Base-by-base conservation (phyloP, 92 coral and sea anemone species). In the Heliopora coerulea region DNA sequence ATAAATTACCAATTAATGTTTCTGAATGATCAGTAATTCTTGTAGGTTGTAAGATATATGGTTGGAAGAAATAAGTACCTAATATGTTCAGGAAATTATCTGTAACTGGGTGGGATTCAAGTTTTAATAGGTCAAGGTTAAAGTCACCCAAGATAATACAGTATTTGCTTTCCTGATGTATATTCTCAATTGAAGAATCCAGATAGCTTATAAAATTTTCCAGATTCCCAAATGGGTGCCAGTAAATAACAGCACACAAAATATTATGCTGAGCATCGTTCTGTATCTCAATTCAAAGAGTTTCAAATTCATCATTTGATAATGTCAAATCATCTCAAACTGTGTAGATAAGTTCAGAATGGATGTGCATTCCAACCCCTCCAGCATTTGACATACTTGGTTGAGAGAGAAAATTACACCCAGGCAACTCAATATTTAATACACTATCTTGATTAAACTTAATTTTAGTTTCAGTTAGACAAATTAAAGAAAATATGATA, bases 221-320 rank as follows among this genome's bases (percentile, higher is more conserved):
- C 3, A 46, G 7, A 24, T 61, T 49, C 19, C 46, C 57, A 54
- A 40, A 11, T 20, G 80, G 80, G 30, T 75, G 80, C 29, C 80
- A 32, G 35, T 75, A 60, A 24, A 40, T 26, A 6, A 75, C 40
- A 10, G 27, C 80, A 75, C 72, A 75, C 1, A 75, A 0, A 10
- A 75, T 60, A 48, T 75, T 75, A 18, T 18, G 1, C 18, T 62
- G 25, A 37, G 18, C 3, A 64, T 64, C 26, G 54, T 67, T 79
- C 29, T 85, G 62, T 40, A 86, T 63, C 25, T 82, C 86, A 54
- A 78, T 78, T 83, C 89, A 86, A 30, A 78, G 42, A 46, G 84
- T 56, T 57, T 86, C 89, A 78, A 77, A 86, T 21, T 59, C 86
- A 41, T 63, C 65, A 30, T 63, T 37, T 41, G 79, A 62, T 23